Base-by-base conservation (phyloP, 2,888 invertebrate species). In the Leptopilina myrica region DNA sequence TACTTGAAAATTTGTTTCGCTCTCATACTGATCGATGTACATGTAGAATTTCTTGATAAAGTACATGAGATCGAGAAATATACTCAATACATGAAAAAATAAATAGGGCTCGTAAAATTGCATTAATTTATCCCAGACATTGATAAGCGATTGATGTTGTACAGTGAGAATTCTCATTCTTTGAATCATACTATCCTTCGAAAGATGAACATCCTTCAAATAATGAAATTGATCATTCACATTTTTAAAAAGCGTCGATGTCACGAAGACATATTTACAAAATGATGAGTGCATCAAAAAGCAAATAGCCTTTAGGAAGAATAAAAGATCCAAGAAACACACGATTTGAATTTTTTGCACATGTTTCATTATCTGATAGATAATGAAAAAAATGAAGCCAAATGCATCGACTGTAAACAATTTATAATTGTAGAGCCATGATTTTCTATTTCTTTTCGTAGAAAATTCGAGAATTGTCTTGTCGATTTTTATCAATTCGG, bases 31-130 rank as follows among this genome's bases (percentile, higher is more conserved):
- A 26, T 53, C 73, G 14, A 33, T 33, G 56, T 56, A 73, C n/a
- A 53, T 33, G 33, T 56, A 73, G n/a, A 56, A 8, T 33, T 73
- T 73, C 26, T 56, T 73, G 33, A n/a, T 73, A 33, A 53, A 4
- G 33, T 73, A 73, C 14, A 56, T n/a, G n/a, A 73, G 4, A 9
- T 73, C 56, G 14, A 53, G 5, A n/a, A 53, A 73, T 53, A 73
- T 14, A 56, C 33, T 56, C 33, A 56, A 73, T 40, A 73, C 56
- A 53, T 56, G 53, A 53, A 73, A 73, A n/a, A 73, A 33, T 40
- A 73, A 56, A 33, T 53, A 73, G 33, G 56, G 26, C 73, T 73
- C 56, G n/a, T 73, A 73, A 33, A 56, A 73, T n/a, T 73, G 73
- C 8, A 56, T 33, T 56, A 73, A 56, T 33, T 73, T 73, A 33